Evolutionary conservation across 2,888 invertebrate genomes (phyloP).

Genomic region (Troides helena): DNA sequence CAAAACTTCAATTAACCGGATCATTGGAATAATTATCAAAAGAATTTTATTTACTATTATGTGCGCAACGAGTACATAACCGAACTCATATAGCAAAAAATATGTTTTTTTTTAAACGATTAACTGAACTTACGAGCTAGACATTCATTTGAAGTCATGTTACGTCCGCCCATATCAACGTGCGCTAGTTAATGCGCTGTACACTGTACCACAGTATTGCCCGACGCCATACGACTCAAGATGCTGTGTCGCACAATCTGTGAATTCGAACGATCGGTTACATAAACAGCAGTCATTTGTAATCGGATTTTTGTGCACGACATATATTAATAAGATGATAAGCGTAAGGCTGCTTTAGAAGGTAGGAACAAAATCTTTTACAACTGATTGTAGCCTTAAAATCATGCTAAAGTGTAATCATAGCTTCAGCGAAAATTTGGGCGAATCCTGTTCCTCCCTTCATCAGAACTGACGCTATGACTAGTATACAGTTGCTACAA

Average conservation of each 20-base stretch:
- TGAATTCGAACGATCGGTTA: not conserved
- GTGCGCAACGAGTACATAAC: not conserved
- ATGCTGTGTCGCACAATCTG: too few relatives aligned
- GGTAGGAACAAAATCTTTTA: constrained; percentile 21
- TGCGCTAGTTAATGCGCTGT: too few relatives aligned
- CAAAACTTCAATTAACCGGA: constrained; percentile 10
- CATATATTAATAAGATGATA: constrained; percentile 11
- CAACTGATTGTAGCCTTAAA: not conserved
- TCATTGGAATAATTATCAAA: constrained; percentile 12
- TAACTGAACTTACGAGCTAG: too few relatives aligned
- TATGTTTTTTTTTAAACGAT: not conserved
- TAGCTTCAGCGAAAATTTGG: not conserved
- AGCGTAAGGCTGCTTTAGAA: constrained; percentile 16
- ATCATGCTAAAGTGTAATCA: not conserved
- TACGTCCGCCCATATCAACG: too few relatives aligned
- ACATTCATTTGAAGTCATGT: too few relatives aligned
- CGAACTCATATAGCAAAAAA: not conserved
- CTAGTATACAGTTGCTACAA: constrained; percentile 14
- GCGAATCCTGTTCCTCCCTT: constrained; percentile 22
- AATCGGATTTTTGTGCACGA: constrained; percentile 18
- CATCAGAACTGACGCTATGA: constrained; percentile 16
- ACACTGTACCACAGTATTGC: too few relatives aligned
- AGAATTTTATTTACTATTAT: constrained; percentile 5
- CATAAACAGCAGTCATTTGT: constrained; percentile 5
- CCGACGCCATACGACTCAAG: too few relatives aligned